A percentile compares a stretch with the other conserved stretches of the same genome.
Evolutionary conservation across 2,888 invertebrate species (phyloP).

Genomic region (Harpagoxenus sublaevis): DNA sequence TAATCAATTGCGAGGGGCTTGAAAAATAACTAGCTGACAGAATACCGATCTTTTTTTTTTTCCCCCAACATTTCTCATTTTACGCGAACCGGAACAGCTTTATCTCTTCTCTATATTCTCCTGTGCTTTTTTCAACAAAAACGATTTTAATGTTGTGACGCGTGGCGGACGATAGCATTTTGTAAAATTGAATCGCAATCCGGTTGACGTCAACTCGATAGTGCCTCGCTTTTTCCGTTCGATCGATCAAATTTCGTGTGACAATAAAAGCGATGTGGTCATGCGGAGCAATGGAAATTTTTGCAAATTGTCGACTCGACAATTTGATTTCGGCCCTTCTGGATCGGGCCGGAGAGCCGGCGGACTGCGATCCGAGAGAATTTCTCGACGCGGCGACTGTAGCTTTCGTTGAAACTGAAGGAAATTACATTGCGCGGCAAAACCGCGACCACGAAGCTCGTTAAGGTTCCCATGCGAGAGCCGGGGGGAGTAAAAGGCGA

Average conservation of each 20-base stretch:
- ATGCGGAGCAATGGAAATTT: slow-evolving; percentile 65
- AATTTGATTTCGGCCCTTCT: background rate
- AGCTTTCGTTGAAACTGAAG: slow-evolving; percentile 50
- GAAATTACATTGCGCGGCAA: slow-evolving; percentile 62
- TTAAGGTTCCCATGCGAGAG: slow-evolving; percentile 28
- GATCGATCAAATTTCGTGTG: slow-evolving; percentile 6
- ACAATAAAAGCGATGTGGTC: background rate
- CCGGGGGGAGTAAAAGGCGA: background rate
- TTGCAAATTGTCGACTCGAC: slow-evolving; percentile 59
- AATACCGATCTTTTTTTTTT: background rate
- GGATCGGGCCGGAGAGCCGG: slow-evolving; percentile 26
- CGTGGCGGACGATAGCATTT: background rate
- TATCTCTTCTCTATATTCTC: background rate
- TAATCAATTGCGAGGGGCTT: slow-evolving; percentile 3
- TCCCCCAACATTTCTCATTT: background rate
- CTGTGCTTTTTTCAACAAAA: background rate
- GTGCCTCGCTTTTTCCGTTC: background rate
- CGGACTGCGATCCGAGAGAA: slow-evolving; percentile 30
- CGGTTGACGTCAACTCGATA: slow-evolving; percentile 8
- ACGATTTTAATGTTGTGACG: background rate
- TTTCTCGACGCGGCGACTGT: slow-evolving; percentile 39
- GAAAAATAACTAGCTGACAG: background rate
- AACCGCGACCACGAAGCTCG: slow-evolving; percentile 57
- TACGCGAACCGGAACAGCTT: background rate
- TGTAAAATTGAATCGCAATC: slow-evolving; percentile 24